Evolutionary conservation across 1,140 invertebrate genomes (phyloP).

Genomic region (Zophobas morio): DNA sequence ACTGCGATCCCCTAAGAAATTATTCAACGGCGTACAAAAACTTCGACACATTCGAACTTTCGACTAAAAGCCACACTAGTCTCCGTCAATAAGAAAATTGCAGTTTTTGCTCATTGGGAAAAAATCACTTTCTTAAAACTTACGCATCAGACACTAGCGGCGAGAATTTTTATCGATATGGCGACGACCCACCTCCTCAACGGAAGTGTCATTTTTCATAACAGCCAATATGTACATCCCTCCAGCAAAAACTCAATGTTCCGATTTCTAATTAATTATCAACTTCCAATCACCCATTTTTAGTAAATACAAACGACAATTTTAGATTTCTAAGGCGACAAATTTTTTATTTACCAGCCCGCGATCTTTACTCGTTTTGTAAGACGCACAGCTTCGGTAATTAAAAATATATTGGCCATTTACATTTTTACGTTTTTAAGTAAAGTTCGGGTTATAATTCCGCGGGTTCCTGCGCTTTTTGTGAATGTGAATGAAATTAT

Average conservation of each 20-base stretch:
- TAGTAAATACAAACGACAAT: background rate
- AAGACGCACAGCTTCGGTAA: too few relatives aligned
- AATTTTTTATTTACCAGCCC: too few relatives aligned
- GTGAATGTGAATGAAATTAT: background rate
- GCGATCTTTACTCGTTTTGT: too few relatives aligned
- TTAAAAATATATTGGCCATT: too few relatives aligned
- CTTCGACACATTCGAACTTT: conserved; percentile 21
- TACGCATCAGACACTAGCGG: background rate
- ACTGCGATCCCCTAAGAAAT: conserved; percentile 17
- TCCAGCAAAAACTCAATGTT: too few relatives aligned
- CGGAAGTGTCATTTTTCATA: background rate
- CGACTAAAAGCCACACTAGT: conserved; percentile 16
- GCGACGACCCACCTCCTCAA: background rate
- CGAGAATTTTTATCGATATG: conserved; percentile 14
- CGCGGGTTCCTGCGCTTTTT: background rate
- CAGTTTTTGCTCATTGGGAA: conserved; percentile 15
- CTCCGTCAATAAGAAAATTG: conserved; percentile 28
- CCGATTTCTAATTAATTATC: too few relatives aligned
- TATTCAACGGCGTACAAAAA: conserved; percentile 28
- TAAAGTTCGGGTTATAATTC: background rate
- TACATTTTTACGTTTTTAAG: background rate
- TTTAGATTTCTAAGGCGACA: too few relatives aligned
- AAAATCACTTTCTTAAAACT: conserved; percentile 16
- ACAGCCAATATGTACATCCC: background rate
- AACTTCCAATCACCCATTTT: too few relatives aligned